phyloP scores from a whole-genome alignment of 2,888 invertebrate species.

The Linnaemya vulpina region DNA sequence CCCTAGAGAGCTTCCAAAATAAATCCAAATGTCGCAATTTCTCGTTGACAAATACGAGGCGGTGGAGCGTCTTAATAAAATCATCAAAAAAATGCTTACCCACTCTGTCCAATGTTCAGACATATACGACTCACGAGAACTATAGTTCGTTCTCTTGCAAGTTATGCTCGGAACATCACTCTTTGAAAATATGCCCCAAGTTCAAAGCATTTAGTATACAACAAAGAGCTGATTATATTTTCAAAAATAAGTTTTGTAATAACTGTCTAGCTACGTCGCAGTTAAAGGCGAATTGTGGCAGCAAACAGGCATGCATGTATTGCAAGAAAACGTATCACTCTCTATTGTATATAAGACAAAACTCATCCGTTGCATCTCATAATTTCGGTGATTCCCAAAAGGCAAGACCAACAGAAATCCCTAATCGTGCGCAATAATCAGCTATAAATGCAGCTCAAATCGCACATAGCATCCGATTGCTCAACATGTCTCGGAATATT shows the following conservation, averaged over 20 bases:
- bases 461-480: too few relatives aligned
- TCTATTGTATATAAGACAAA: too few relatives aligned
- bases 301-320: too few relatives aligned
- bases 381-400: too few relatives aligned
- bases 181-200: background rate
- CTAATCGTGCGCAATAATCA: too few relatives aligned
- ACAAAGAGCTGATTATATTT: background rate
- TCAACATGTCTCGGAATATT: too few relatives aligned
- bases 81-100: slow-evolving; percentile 3
- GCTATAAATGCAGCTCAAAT: too few relatives aligned
- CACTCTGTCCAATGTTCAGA: background rate
- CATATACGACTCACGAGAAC: background rate
- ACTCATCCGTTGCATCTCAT: too few relatives aligned
- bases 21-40: slow-evolving; percentile 8
- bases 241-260: background rate
- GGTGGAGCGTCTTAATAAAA: slow-evolving; percentile 6
- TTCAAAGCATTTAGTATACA: too few relatives aligned
- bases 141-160: background rate
- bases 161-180: background rate
- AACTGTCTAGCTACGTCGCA: background rate
- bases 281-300: too few relatives aligned
- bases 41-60: slow-evolving; percentile 4
- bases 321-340: too few relatives aligned
- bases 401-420: too few relatives aligned
- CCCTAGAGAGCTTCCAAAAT: slow-evolving; percentile 16